Evolutionary conservation across 1,140 invertebrate species (phyloP), one percentile per base, ranked within the genome.

Genomic region (Proales similis): DNA sequence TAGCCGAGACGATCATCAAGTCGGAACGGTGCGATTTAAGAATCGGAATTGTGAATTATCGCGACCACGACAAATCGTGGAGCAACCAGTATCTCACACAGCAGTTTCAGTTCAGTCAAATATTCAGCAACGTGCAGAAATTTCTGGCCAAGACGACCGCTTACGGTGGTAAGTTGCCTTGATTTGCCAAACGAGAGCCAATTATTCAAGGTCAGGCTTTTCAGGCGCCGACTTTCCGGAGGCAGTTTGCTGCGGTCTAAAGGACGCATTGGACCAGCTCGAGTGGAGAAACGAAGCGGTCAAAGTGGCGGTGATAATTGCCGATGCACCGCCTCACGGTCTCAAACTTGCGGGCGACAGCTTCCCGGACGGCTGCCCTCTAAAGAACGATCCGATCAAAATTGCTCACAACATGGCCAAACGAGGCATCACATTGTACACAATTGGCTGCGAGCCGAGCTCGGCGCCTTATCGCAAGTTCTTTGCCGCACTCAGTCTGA

Each of bases 251-350:
- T 33, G 39, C 42, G 61, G 12, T 4, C 22, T 63, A 14, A 24
- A 24, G 20, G 61, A 47, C 42, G 19, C 30, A 29, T 24, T 63
- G 6, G 39, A 61, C 33, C 48, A 48, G 9, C 24, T 63, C 24
- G 20, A 38, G 6, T 63, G 61, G 61, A 47, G 61, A 38, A 12
- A 12, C 9, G 29, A 63, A 29, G 61, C 61, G n/a, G 32, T 63
- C 5, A 63, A 63, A 27, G 26, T 48, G 11, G 61, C 32, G 17
- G 20, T 63, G 17, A 38, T 63, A 7, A 63, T 63, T 20, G 46
- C 61, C 30, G 61, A 63, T 38, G 61, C 61, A 20, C 61, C 61
- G 12, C 61, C 61, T 19, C 61, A 63, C 30, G 61, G 61, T 26
- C n/a, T 63, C 36, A 24, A 5, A 12, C 11, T 12, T 12, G n/a